phyloP scores from a whole-genome alignment of 2,113 vertebrate species.

The Podilymbus podiceps region DNA sequence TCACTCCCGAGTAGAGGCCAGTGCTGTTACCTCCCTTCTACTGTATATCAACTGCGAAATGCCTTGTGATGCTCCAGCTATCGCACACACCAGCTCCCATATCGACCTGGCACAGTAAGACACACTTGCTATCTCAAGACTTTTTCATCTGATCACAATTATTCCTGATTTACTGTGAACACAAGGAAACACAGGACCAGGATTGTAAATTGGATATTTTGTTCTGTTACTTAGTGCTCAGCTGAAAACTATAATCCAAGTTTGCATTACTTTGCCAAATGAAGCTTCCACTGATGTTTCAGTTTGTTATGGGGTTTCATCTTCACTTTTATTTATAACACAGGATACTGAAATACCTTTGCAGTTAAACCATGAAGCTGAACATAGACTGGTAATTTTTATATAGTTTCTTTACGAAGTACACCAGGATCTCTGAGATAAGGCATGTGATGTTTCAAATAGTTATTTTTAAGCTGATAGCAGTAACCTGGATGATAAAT shows the following conservation, averaged over 20 bases:
- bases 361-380: not conserved
- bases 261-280: not conserved
- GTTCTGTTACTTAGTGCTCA: not conserved
- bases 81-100: not conserved
- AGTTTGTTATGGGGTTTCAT: not conserved
- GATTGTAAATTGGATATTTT: not conserved
- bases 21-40: not conserved
- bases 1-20: not conserved
- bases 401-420: not conserved
- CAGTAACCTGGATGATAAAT: conserved; percentile 1
- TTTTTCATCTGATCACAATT: not conserved
- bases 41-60: not conserved
- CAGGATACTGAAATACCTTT: not conserved
- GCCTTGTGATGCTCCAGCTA: not conserved
- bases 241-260: not conserved
- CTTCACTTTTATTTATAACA: not conserved
- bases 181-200: not conserved
- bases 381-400: not conserved
- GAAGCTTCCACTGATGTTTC: not conserved
- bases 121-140: not conserved
- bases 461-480: conserved; percentile 12
- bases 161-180: not conserved
- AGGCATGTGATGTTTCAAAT: not conserved
- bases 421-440: not conserved
- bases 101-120: not conserved